These are phyloP conservation scores for Hipposideros larvatus DNA, from an alignment of 2,797 vertebrate species.

Conservation along the genomic window DNA sequence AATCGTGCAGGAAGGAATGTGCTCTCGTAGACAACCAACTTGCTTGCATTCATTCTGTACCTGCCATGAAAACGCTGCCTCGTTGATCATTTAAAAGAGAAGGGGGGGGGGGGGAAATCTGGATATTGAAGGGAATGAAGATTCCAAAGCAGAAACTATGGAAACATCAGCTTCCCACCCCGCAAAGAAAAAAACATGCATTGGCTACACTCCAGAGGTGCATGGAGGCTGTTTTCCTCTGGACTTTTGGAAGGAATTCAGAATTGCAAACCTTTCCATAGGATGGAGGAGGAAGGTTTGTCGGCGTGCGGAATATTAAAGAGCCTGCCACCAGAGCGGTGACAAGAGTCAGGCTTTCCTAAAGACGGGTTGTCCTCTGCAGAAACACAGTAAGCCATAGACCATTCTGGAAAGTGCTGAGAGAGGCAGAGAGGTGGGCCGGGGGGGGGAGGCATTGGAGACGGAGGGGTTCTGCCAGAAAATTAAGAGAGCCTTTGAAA, in stretches of 20 bases:
- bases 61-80: slow-evolving; percentile 17
- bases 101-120: accelerated
- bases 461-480: neutral
- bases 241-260: slow-evolving; percentile 65
- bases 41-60: slow-evolving; percentile 58
- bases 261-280: slow-evolving; percentile 26
- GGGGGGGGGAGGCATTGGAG: neutral
- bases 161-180: neutral
- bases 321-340: slow-evolving; percentile 58
- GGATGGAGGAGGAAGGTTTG: neutral
- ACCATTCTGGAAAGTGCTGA: slow-evolving; percentile 47
- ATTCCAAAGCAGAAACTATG: slow-evolving; percentile 34
- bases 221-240: slow-evolving; percentile 51
- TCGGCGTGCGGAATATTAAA: slow-evolving; percentile 70
- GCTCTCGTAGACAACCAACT: neutral
- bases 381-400: slow-evolving; percentile 21
- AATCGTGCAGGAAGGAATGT: accelerated
- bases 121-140: slow-evolving; percentile 59
- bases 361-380: neutral
- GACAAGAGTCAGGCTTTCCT: neutral
- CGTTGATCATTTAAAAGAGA: slow-evolving; percentile 74
- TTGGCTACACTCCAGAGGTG: slow-evolving; percentile 68
- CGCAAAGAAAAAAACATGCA: neutral
- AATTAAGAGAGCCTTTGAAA: neutral
- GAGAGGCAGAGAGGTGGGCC: neutral